phyloP scores from a whole-genome alignment of 2,888 invertebrate species.

The Cremastinae sp. region DNA sequence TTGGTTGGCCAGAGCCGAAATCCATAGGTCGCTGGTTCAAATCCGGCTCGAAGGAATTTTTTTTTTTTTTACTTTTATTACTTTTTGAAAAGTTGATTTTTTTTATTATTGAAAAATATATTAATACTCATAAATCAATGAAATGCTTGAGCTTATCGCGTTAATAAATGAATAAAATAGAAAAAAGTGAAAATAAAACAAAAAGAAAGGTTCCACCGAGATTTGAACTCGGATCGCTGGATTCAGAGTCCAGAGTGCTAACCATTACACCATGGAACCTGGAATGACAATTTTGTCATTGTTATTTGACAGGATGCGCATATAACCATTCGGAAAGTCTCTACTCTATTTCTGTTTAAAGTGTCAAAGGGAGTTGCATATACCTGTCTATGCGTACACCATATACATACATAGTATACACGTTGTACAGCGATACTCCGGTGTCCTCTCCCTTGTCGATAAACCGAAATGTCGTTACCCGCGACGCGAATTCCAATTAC shows the following conservation, averaged over 20 bases:
- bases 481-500: conserved; percentile 65
- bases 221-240: conserved; percentile 91
- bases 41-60: conserved; percentile 78
- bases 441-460: conserved; percentile 16
- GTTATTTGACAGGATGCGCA: conserved; percentile 4
- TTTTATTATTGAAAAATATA: background rate
- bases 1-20: conserved; percentile 65
- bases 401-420: background rate
- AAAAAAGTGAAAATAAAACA: conserved; percentile 69
- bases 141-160: background rate
- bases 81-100: background rate
- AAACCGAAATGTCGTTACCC: conserved; percentile 60
- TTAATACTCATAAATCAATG: background rate
- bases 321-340: conserved; percentile 5
- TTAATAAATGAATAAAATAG: background rate
- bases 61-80: conserved; percentile 59
- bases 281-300: too few relatives aligned
- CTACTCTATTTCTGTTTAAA: background rate
- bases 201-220: conserved; percentile 88
- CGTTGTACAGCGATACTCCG: background rate
- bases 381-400: background rate
- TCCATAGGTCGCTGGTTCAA: conserved; percentile 81
- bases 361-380: background rate
- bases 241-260: conserved; percentile 89
- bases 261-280: conserved; percentile 86